Evolutionary conservation across 2,888 invertebrate genomes (phyloP).

Genomic region (Noctua pronuba): DNA sequence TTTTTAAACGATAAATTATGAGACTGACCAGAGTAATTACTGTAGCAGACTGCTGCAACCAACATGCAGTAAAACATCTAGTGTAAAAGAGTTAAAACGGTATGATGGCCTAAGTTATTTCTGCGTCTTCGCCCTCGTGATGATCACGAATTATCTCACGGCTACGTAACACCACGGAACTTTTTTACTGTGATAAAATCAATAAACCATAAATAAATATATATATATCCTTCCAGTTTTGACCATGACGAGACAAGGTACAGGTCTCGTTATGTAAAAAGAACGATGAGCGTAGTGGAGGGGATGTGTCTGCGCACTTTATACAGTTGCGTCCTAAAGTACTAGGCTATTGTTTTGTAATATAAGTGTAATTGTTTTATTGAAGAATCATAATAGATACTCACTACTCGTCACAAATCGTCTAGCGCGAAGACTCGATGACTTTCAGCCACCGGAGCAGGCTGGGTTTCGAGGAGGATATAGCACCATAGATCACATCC

Average conservation of each 20-base stretch:
- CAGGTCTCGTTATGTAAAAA: too few relatives aligned
- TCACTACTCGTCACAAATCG: too few relatives aligned
- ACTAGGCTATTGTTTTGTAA: too few relatives aligned
- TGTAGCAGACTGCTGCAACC: background rate
- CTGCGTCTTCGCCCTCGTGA: background rate
- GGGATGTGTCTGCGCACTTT: too few relatives aligned
- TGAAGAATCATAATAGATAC: too few relatives aligned
- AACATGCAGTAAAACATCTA: background rate
- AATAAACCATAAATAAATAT: background rate
- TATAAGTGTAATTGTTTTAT: too few relatives aligned
- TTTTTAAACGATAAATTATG: background rate
- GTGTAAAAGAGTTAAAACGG: background rate
- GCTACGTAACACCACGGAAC: background rate
- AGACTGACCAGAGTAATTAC: background rate
- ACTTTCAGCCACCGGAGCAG: too few relatives aligned
- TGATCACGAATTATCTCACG: background rate
- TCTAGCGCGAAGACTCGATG: too few relatives aligned
- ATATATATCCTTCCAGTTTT: conserved; percentile 73
- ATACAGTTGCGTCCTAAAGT: too few relatives aligned
- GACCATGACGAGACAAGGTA: conserved; percentile 68
- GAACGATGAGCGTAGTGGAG: too few relatives aligned
- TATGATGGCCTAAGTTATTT: background rate
- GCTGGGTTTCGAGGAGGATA: too few relatives aligned
- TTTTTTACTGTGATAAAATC: background rate
- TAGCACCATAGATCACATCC: too few relatives aligned